Evolutionary conservation across 1,140 invertebrate species (phyloP).

Genomic region (Lordiphosa collinella): DNA sequence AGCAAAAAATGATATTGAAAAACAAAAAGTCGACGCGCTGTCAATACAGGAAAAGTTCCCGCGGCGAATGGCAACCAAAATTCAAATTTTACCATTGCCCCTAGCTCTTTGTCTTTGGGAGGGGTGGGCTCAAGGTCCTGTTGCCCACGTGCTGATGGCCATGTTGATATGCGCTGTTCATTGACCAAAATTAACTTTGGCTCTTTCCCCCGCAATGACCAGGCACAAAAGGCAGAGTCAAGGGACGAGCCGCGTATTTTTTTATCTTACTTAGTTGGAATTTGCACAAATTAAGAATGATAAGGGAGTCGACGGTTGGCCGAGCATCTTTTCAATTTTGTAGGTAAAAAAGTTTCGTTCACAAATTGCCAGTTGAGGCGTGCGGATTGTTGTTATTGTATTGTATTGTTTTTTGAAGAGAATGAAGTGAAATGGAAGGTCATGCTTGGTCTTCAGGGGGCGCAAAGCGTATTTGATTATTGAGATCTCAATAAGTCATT

Average conservation of each 20-base stretch:
- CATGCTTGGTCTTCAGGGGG: conserved; percentile 17
- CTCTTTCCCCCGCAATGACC: not conserved
- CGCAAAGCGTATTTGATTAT: conserved; percentile 30
- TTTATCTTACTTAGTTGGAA: conserved; percentile 42
- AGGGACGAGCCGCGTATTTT: conserved; percentile 27
- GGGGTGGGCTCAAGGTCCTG: conserved; percentile 4
- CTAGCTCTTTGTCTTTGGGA: conserved; percentile 3
- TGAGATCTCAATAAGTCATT: conserved; percentile 26
- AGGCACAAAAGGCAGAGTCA: conserved; percentile 16
- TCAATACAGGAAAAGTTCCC: conserved; percentile 23
- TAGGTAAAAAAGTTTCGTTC: conserved; percentile 51
- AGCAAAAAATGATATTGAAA: conserved; percentile 44
- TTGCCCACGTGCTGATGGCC: conserved; percentile 63
- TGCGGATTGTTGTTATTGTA: conserved; percentile 39
- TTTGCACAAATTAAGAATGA: conserved; percentile 63
- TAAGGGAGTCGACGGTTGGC: conserved; percentile 24
- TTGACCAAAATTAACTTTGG: conserved; percentile 71
- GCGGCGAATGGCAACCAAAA: conserved; percentile 26
- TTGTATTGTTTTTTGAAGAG: conserved; percentile 57
- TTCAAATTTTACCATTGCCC: conserved; percentile 50
- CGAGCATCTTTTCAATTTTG: conserved; percentile 59
- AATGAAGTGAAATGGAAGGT: conserved; percentile 26
- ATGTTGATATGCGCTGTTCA: conserved; percentile 68
- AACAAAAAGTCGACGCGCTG: conserved; percentile 27
- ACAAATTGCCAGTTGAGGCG: conserved; percentile 58